These are phyloP conservation scores for Thinocorus orbignyianus DNA, from an alignment of 2,113 vertebrate species.

Conservation along the genomic window DNA sequence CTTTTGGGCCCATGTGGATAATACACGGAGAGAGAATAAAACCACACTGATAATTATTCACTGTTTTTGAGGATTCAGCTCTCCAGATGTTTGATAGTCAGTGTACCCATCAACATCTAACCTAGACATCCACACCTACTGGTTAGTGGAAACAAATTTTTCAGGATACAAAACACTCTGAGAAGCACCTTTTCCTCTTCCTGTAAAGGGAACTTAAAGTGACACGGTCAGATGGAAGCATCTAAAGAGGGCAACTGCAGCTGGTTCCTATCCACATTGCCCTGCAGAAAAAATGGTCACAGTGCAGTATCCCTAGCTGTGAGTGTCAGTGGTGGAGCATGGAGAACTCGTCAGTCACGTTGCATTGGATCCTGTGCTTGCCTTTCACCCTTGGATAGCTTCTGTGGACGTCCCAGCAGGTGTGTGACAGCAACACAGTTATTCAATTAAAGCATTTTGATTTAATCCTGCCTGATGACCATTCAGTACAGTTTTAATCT, in stretches of 20 bases:
- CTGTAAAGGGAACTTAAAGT: not conserved
- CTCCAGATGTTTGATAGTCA: not conserved
- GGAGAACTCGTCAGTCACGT: not conserved
- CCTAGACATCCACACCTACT: not conserved
- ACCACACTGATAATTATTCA: not conserved
- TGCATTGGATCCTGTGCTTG: fast-evolving
- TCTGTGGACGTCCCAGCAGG: not conserved
- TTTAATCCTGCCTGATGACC: not conserved
- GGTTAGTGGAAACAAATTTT: not conserved
- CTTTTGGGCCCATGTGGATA: fast-evolving
- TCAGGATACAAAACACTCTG: not conserved
- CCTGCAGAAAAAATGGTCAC: not conserved
- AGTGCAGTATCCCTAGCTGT: not conserved
- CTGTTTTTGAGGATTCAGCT: not conserved
- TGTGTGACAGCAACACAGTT: not conserved
- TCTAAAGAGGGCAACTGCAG: not conserved
- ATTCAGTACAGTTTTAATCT: not conserved
- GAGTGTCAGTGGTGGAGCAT: not conserved
- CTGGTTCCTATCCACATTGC: not conserved
- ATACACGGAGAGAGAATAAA: not conserved
- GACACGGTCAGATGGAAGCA: not conserved
- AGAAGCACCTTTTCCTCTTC: not conserved
- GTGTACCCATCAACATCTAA: not conserved
- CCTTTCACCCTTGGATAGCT: not conserved
- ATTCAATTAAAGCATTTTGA: not conserved